These are phyloP conservation scores for Lathamus discolor DNA, from an alignment of 2,113 vertebrate species.

Conservation along the genomic window DNA sequence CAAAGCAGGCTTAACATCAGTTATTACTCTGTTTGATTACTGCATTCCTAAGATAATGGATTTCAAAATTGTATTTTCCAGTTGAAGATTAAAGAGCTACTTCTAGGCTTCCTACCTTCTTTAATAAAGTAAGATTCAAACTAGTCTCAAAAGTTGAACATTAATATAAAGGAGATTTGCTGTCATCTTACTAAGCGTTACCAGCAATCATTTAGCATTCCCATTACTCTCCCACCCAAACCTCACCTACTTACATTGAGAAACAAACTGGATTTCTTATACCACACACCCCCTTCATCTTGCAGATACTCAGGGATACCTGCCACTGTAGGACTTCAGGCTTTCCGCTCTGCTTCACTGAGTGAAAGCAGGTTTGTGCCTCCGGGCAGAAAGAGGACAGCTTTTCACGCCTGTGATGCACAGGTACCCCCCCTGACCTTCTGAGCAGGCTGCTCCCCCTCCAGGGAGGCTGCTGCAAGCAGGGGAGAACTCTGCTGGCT, in stretches of 20 bases:
- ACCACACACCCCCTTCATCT: not conserved
- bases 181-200: constrained; percentile 59
- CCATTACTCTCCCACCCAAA: constrained; percentile 65
- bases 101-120: constrained; percentile 66
- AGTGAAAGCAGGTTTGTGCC: constrained; percentile 30
- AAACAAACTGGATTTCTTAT: constrained; percentile 2
- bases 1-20: constrained; percentile 48
- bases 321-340: not conserved
- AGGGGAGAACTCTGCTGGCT: not conserved
- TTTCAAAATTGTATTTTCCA: constrained; percentile 74
- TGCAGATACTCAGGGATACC: not conserved
- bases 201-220: constrained; percentile 65
- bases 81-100: constrained; percentile 72
- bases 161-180: constrained; percentile 72
- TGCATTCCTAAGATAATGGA: constrained; percentile 64
- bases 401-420: not conserved
- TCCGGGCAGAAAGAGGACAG: not conserved
- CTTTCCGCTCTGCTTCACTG: constrained; percentile 11
- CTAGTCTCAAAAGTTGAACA: constrained; percentile 64
- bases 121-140: constrained; percentile 70
- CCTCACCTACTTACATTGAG: constrained; percentile 4
- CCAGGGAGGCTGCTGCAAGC: not conserved
- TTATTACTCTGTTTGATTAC: constrained; percentile 66
- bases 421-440: not conserved
- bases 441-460: not conserved